phyloP scores from a whole-genome alignment of 92 coral and sea anemone genomes.

The Anthopleura xanthogrammica region DNA sequence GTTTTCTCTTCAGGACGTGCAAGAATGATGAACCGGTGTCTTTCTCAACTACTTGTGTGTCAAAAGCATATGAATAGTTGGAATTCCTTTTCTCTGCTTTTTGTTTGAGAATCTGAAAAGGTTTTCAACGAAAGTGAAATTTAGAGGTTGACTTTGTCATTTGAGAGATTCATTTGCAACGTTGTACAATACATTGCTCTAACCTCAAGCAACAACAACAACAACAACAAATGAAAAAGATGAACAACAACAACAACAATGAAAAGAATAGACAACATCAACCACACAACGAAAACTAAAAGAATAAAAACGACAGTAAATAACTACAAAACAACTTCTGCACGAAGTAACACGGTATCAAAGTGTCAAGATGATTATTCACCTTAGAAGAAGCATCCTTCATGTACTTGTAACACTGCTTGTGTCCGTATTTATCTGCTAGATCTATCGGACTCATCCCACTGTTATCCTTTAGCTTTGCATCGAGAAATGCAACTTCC shows the following conservation, averaged over 20 bases:
- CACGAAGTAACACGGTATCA: too few species aligned
- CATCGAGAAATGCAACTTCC: constrained; percentile 49
- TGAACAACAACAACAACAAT: too few species aligned
- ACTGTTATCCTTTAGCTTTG: constrained; percentile 52
- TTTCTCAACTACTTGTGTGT: constrained; percentile 25
- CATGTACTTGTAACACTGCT: constrained; percentile 60
- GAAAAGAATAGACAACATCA: too few species aligned
- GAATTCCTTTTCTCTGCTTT: constrained; percentile 17
- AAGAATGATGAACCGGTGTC: constrained; percentile 33
- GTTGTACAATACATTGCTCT: too few species aligned
- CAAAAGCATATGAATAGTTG: constrained; percentile 19
- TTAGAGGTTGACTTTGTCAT: background rate
- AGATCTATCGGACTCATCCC: constrained; percentile 53
- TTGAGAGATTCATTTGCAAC: background rate
- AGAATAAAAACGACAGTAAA: too few species aligned
- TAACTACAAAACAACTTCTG: too few species aligned
- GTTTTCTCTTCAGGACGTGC: constrained; percentile 33
- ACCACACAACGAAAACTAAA: too few species aligned
- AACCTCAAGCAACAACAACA: too few species aligned
- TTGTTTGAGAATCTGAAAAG: constrained; percentile 13
- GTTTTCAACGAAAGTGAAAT: background rate
- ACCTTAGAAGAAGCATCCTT: constrained; percentile 77
- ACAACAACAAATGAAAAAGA: too few species aligned
- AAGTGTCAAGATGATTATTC: too few species aligned
- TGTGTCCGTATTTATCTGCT: constrained; percentile 58